Percentiles rank a stretch among this genome's conserved stretches.
These are phyloP conservation scores for Apocheima hispidaria DNA, from an alignment of 2,888 invertebrate genomes.

Conservation along the genomic window DNA sequence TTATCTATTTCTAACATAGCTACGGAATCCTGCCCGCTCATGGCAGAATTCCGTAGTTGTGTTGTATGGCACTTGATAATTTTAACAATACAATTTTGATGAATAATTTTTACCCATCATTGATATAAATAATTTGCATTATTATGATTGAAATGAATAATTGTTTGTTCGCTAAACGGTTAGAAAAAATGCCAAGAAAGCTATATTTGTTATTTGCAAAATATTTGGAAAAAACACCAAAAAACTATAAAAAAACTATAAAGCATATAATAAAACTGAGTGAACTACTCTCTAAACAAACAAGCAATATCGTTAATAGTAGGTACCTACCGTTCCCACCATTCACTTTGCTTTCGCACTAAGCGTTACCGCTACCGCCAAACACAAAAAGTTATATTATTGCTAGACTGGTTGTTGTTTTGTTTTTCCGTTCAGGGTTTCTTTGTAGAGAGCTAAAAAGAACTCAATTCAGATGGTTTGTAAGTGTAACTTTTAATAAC, in stretches of 20 bases:
- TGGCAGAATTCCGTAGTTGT: too few relatives aligned
- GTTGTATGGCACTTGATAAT: too few relatives aligned
- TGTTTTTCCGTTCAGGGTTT: slow-evolving; percentile 60
- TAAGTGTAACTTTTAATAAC: slow-evolving; percentile 83
- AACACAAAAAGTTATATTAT: slow-evolving; percentile 55
- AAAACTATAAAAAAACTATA: background rate
- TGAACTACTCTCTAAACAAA: slow-evolving; percentile 53
- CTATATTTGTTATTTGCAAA: too few relatives aligned
- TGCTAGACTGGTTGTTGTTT: slow-evolving; percentile 49
- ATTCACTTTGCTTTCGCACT: slow-evolving; percentile 50
- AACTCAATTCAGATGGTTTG: slow-evolving; percentile 72
- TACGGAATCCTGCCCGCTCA: too few relatives aligned
- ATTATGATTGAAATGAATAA: too few relatives aligned
- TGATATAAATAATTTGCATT: too few relatives aligned
- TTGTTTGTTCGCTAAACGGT: too few relatives aligned
- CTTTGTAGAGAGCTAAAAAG: slow-evolving; percentile 63
- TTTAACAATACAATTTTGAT: too few relatives aligned
- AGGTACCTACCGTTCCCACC: slow-evolving; percentile 39
- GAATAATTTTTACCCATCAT: too few relatives aligned
- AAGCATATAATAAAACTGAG: slow-evolving; percentile 51
- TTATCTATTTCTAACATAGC: too few relatives aligned
- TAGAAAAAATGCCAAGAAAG: too few relatives aligned
- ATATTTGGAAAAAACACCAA: too few relatives aligned
- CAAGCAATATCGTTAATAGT: slow-evolving; percentile 49
- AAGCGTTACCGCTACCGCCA: slow-evolving; percentile 48